Base-by-base conservation (phyloP, 2,888 invertebrate genomes). In the Leptopterna dolabrata region DNA sequence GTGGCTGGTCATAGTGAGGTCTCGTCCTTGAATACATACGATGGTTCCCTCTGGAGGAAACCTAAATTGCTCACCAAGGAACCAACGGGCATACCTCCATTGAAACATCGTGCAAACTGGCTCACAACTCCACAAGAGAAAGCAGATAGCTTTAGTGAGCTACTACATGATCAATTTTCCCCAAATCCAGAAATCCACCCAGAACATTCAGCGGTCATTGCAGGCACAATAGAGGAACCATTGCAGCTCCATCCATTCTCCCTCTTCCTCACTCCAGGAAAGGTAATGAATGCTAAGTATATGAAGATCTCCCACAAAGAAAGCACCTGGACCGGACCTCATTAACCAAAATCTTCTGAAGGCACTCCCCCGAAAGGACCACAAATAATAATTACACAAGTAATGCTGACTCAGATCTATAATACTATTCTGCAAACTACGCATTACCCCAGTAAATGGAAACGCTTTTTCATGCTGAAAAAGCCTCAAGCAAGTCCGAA, bases 241-340 rank as follows among this genome's bases (percentile, higher is more conserved):
- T 19, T 76, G 14, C 76, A 30, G 16, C 43, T 76, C 13, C 36
- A 43, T 36, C 76, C 76, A n/a, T 76, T 76, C 76, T 41, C 19
- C 29, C 1, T 41, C 19, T 76, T 76, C 30, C 24, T 76, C 36
- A 76, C 76, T 36, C 76, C 76, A 11, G 76, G 36, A 19, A 76
- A 76, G 19, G 76, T 76, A 11, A 30, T 24, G 43, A 76, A 76
- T 30, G 36, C 51, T n/a, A 71, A 14, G 13, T n/a, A 76, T 81
- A 11, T 73, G 36, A 47, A n/a, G 30, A 41, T 71, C 78, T 16
- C 51, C 55, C 6, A 27, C 55, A 16, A 89, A 86, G 30, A 90
- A 90, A 88, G 82, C 90, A 0, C 89, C 90, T 27, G 90, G 90
- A 11, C 89, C 88, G 41, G 91, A 91, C 78, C 87, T 90, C 29